Evolutionary conservation across 2,888 invertebrate genomes (phyloP).

Genomic region (Eristalinus sepulchralis): DNA sequence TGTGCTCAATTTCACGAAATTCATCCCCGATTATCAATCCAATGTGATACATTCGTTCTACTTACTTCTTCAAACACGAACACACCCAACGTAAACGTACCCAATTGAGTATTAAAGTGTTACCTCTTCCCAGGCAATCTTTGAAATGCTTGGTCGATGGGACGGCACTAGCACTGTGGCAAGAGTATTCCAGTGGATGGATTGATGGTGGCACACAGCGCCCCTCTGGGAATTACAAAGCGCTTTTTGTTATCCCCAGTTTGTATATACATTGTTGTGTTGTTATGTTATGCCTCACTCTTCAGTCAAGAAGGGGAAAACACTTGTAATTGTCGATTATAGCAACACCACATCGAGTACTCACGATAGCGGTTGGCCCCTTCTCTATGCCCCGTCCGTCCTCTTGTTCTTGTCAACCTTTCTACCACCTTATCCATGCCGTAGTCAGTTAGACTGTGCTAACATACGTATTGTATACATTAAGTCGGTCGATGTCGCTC

Average conservation of each 20-base stretch:
- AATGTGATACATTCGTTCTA: conserved; percentile 28
- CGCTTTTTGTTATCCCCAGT: conserved; percentile 59
- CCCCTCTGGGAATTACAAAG: conserved; percentile 65
- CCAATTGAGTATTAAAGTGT: conserved; percentile 56
- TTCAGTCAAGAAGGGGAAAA: conserved; percentile 40
- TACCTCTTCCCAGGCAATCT: conserved; percentile 54
- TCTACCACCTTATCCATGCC: conserved; percentile 1
- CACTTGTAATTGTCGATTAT: conserved; percentile 69
- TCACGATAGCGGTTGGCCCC: conserved; percentile 36
- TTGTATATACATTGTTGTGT: conserved; percentile 27
- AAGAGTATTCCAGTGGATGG: conserved; percentile 7
- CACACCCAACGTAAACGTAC: conserved; percentile 58
- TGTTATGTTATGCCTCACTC: conserved; percentile 43
- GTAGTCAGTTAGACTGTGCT: background rate
- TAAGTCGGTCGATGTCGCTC: conserved; percentile 49
- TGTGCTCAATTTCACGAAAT: conserved; percentile 28
- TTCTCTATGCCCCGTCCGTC: background rate
- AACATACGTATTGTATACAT: conserved; percentile 45
- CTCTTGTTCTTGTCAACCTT: background rate
- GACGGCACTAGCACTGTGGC: conserved; percentile 3
- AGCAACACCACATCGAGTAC: conserved; percentile 34
- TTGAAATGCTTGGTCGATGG: conserved; percentile 17
- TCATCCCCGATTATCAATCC: conserved; percentile 14
- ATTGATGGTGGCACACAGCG: conserved; percentile 35
- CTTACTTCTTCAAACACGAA: conserved; percentile 52